Conservation (phyloP, 2,113 vertebrate genomes). For the Pteropus alecto region DNA sequence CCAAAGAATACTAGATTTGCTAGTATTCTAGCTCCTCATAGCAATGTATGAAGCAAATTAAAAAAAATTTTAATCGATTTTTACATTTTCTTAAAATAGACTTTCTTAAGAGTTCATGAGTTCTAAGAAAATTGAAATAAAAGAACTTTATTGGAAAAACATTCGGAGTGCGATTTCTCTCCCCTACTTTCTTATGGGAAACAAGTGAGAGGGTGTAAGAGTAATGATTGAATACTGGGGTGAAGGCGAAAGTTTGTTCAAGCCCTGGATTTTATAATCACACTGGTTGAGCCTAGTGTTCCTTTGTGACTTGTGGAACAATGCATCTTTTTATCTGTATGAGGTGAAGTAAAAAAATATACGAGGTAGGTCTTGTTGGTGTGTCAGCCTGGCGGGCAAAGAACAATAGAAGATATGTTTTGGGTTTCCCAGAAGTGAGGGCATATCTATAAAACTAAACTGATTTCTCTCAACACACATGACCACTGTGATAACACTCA, state of each 20-base stretch:
- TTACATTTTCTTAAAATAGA: background rate
- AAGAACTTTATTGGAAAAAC: background rate
- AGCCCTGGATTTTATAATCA: background rate
- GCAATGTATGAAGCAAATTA: background rate
- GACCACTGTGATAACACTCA: background rate
- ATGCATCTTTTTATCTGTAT: background rate
- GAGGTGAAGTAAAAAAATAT: background rate
- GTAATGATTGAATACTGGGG: rapidly evolving
- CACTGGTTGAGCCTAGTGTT: background rate
- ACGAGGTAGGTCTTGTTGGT: background rate
- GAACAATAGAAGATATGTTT: background rate
- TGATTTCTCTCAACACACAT: background rate
- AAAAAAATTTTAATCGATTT: background rate
- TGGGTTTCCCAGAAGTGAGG: constrained; percentile 17
- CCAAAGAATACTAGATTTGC: background rate
- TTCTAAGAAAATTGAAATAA: background rate
- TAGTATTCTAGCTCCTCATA: background rate
- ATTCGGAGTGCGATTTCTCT: background rate
- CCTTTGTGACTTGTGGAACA: background rate
- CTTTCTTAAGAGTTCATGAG: background rate
- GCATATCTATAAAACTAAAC: background rate
- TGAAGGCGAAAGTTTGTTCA: background rate
- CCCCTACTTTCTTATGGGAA: background rate
- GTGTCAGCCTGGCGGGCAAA: background rate
- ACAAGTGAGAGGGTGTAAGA: background rate